Percentiles rank a stretch among this genome's conserved stretches.
phyloP scores from a whole-genome alignment of 1,140 invertebrate species.

The Euura lappo region DNA sequence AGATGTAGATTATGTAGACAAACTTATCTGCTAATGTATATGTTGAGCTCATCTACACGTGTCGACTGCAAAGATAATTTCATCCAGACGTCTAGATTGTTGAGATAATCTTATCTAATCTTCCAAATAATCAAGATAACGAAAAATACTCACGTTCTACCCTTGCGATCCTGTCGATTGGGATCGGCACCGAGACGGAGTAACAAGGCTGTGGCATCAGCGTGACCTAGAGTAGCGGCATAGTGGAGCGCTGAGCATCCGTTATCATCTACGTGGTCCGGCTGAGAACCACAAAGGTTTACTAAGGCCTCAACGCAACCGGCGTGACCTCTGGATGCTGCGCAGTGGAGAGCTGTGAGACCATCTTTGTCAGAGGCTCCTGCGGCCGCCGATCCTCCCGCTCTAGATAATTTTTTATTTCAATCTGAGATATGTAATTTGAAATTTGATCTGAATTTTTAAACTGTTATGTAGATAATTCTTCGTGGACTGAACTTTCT shows the following conservation, averaged over 20 bases:
- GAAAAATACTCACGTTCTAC: conserved; percentile 73
- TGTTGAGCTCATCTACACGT: too few species aligned
- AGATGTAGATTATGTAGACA: too few species aligned
- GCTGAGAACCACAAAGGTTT: conserved; percentile 85
- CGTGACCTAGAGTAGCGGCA: conserved; percentile 93
- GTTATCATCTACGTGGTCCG: conserved; percentile 84
- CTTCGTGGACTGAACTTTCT: too few species aligned
- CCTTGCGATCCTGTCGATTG: conserved; percentile 90
- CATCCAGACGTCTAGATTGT: too few species aligned
- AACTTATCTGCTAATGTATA: too few species aligned
- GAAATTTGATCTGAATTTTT: too few species aligned
- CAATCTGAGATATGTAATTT: too few species aligned
- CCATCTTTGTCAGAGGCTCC: conserved; percentile 71
- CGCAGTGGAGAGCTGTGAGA: conserved; percentile 91
- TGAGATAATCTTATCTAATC: too few species aligned
- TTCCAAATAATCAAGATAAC: conserved; percentile 12
- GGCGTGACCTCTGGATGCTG: conserved; percentile 91
- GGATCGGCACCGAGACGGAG: conserved; percentile 88
- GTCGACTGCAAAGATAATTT: too few species aligned
- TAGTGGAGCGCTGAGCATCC: conserved; percentile 97
- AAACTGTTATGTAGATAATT: too few species aligned
- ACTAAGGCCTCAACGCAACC: conserved; percentile 91
- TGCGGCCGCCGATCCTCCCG: conserved; percentile 54
- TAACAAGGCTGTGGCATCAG: conserved; percentile 89
- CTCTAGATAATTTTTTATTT: conserved; percentile 32